Base-by-base conservation (phyloP, 2,113 vertebrate species). In the Ahaetulla prasina region DNA sequence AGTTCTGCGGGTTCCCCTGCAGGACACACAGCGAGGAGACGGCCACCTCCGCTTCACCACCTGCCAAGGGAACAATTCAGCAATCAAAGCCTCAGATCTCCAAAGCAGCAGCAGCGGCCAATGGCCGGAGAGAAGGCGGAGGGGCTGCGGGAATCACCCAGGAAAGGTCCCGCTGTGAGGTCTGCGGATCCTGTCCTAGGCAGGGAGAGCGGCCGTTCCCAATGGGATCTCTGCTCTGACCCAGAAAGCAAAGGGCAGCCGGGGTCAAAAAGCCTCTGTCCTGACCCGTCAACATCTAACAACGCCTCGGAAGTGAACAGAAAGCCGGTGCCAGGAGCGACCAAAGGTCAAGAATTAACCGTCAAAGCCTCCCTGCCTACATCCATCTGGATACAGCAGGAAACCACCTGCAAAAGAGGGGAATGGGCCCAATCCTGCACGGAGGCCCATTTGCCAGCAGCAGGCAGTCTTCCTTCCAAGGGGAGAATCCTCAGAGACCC, bases 1-100 rank as follows among this genome's bases (percentile, higher is more conserved):
- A 93, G 5, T 93, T 96, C 89, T 96, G 97, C 4, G 93, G 94
- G 47, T 98, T 98, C 0, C 0, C 89, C 88, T 55, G 96, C 1
- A 94, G 91, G 4, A 30, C 95, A 4, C 97, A 96, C 80, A 98
- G 98, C 16, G 97, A 97, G 0, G 96, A 95, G 92, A 98, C 97
- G 80, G 97, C 95, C 11, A 97, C 95, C 93, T 98, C 98, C 94
- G 95, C 89, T 91, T 97, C 96, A 14, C 88, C 95, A 93, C 97
- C 96, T 97, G 93, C 18, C 8, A 1, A 74, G 18, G 14, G 74
- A 22, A 39, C 0, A 1, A 20, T 39, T 8, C 68, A 39, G n/a
- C 12, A 3, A 1, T 1, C 14, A n/a, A 30, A 35, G n/a, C n/a
- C 7, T 16, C 6, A 6, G 68, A 8, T 3, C 35, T 80, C 16